Percentiles rank a stretch among this genome's conserved stretches.
Conservation (phyloP, 2,113 vertebrate genomes). For the Pagrus major region DNA sequence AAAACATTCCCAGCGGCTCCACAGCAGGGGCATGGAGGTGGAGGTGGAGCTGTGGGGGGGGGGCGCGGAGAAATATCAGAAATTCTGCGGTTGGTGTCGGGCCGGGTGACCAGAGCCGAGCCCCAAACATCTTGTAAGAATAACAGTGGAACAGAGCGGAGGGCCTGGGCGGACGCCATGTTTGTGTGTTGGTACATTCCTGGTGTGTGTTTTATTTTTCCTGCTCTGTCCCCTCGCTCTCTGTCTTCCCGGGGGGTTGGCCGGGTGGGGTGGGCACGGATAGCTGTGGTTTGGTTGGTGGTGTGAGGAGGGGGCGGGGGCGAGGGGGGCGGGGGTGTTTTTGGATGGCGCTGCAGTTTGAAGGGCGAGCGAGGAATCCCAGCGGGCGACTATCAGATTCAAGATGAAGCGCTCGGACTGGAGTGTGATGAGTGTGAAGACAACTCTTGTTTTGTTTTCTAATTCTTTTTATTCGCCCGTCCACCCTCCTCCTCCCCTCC, state of each 20-base stretch:
- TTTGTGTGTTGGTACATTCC: slow-evolving; percentile 83
- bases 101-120: slow-evolving; percentile 61
- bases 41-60: background rate
- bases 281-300: slow-evolving; percentile 70
- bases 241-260: slow-evolving; percentile 53
- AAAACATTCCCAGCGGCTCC: slow-evolving; percentile 72
- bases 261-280: slow-evolving; percentile 56
- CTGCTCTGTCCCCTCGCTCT: slow-evolving; percentile 50
- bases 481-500: slow-evolving; percentile 3
- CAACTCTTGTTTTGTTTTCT: slow-evolving; percentile 76
- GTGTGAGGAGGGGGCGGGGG: slow-evolving; percentile 24
- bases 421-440: slow-evolving; percentile 53
- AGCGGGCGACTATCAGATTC: slow-evolving; percentile 38
- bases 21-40: slow-evolving; percentile 7
- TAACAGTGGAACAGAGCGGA: slow-evolving; percentile 64
- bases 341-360: slow-evolving; percentile 31
- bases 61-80: slow-evolving; percentile 68
- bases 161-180: slow-evolving; percentile 67
- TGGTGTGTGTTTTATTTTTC: slow-evolving; percentile 66
- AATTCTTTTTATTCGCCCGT: slow-evolving; percentile 55
- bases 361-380: slow-evolving; percentile 38
- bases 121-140: slow-evolving; percentile 79
- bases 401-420: slow-evolving; percentile 12
- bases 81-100: slow-evolving; percentile 75
- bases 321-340: background rate